These are phyloP conservation scores for Candoia aspera DNA, from an alignment of 2,113 vertebrate species.

Conservation along the genomic window DNA sequence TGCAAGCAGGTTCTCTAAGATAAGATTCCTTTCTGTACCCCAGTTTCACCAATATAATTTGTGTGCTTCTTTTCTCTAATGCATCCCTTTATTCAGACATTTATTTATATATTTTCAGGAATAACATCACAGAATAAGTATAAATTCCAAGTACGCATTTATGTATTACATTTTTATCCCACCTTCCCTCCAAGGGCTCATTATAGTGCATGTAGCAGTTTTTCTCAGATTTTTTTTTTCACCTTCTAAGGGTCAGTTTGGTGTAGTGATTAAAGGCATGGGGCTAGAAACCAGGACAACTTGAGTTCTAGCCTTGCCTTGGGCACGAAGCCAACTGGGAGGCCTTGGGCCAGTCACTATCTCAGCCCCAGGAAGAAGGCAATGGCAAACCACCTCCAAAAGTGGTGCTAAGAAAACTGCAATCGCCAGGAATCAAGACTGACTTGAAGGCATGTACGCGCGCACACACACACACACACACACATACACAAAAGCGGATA, in stretches of 20 bases:
- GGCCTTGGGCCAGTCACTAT: not conserved
- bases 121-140: not conserved
- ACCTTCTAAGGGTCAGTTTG: not conserved
- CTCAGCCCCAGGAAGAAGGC: not conserved
- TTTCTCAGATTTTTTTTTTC: not conserved
- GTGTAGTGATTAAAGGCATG: not conserved
- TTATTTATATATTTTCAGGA: not conserved
- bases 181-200: not conserved
- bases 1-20: not conserved
- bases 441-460: not conserved
- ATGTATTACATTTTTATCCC: not conserved
- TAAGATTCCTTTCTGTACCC: not conserved
- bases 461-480: not conserved
- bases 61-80: not conserved
- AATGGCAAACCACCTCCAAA: not conserved
- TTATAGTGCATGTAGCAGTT: not conserved
- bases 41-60: not conserved
- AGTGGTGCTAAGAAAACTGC: not conserved
- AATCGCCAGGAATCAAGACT: not conserved
- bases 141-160: not conserved
- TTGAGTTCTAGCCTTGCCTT: not conserved
- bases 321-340: not conserved
- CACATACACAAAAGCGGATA: not conserved
- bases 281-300: not conserved
- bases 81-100: not conserved